Base-by-base conservation (phyloP, 2,113 vertebrate genomes). In the Psophia crepitans region DNA sequence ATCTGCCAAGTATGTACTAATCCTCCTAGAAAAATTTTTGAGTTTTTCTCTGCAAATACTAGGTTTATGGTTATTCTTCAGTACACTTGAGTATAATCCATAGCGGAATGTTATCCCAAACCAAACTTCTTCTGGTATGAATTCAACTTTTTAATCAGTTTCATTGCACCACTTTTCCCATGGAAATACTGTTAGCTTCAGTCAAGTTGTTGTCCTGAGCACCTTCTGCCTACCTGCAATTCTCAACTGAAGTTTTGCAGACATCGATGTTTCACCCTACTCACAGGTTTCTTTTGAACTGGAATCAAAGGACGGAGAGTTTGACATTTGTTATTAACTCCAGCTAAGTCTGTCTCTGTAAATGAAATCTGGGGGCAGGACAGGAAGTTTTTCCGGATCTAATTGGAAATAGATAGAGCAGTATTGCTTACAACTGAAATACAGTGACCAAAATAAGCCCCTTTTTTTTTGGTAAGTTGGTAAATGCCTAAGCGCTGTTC, bases 371-470 rank as follows among this genome's bases (percentile, higher is more conserved):
- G 9, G 20, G 22, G 14, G 11, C 0, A 0, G 16, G 9, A 16
- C 8, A 2, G 7, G 9, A 8, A 23, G 19, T 54, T 70, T 57
- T 69, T 69, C 37, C 37, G 43, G 20, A 48, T 69, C 17, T 84
- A n/a, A 16, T 44, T 63, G 84, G 32, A 48, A 66, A 48, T 68
- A 58, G 3, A 8, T 10, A 43, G 53, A 71, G 16, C 24, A 56
- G 10, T 35, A 35, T 64, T 74, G 27, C 30, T 78, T 77, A n/a
- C 46, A n/a, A 37, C 24, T 73, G 65, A 85, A 64, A 69, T 32
- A 44, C 2, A 2, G 32, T 28, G 58, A n/a, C 11, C 16, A 43
- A 91, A 94, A 81, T 14, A 63, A 53, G 43, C 0, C 0, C 46
- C 10, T 33, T 32, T n/a, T 28, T 60, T 73, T 58, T 46, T 58